Evolutionary conservation across 2,888 invertebrate species (phyloP).

Genomic region (Drosophila siamana): DNA sequence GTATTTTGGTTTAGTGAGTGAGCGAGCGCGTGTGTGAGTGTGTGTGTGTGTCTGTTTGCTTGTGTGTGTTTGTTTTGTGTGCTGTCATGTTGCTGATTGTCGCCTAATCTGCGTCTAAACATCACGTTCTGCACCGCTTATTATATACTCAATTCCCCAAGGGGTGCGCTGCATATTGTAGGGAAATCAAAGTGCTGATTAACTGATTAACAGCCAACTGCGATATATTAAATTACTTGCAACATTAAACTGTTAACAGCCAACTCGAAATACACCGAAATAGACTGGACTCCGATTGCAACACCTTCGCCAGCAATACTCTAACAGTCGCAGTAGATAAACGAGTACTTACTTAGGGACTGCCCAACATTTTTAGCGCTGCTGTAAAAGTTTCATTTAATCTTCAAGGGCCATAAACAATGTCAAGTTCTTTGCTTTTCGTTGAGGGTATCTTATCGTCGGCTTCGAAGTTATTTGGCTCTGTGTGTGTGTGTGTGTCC

Average conservation of each 20-base stretch:
- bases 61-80: slow-evolving; percentile 34
- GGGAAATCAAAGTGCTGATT: slow-evolving; percentile 7
- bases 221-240: neutral
- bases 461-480: neutral
- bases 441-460: slow-evolving; percentile 23
- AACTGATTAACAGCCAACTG: slow-evolving; percentile 1
- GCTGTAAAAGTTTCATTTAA: neutral
- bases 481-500: slow-evolving; percentile 15
- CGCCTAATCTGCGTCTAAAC: slow-evolving; percentile 68
- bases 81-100: slow-evolving; percentile 58
- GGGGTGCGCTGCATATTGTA: slow-evolving; percentile 16
- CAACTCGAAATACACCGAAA: too few relatives aligned
- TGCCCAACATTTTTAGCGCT: neutral
- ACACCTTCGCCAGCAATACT: neutral
- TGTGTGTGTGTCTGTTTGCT: slow-evolving; percentile 14
- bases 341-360: neutral
- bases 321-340: neutral
- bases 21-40: slow-evolving; percentile 15
- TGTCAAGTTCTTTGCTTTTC: neutral
- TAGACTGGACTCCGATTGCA: too few relatives aligned
- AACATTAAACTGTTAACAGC: neutral
- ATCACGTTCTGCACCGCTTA: slow-evolving; percentile 55
- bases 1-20: slow-evolving; percentile 11
- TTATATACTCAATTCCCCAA: slow-evolving; percentile 30
- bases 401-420: neutral